These are phyloP conservation scores for Alligator mississippiensis DNA, from an alignment of 2,113 vertebrate species.

Conservation along the genomic window DNA sequence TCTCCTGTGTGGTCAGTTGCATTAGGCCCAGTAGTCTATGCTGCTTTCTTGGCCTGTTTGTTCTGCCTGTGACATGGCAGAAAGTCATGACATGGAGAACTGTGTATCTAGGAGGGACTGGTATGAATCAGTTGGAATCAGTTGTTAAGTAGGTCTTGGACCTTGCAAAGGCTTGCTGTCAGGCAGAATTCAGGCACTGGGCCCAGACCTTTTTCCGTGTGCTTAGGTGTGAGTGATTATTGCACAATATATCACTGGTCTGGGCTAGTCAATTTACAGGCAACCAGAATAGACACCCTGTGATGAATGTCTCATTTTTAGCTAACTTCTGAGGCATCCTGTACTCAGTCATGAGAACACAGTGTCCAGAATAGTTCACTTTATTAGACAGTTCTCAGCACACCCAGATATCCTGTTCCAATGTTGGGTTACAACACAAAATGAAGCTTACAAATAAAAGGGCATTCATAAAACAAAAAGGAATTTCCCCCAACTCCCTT, in stretches of 20 bases:
- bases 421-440: neutral
- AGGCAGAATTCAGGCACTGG: too few relatives aligned
- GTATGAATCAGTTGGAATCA: neutral
- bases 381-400: too few relatives aligned
- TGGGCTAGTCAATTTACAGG: neutral
- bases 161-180: too few relatives aligned
- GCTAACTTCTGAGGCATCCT: too few relatives aligned
- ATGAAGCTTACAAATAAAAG: neutral
- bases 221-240: too few relatives aligned
- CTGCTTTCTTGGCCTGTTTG: fast-evolving
- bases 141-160: neutral
- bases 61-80: neutral
- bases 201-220: too few relatives aligned
- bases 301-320: neutral
- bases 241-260: too few relatives aligned
- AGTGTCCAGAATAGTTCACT: too few relatives aligned
- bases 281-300: neutral
- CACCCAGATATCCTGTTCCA: too few relatives aligned
- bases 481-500: neutral
- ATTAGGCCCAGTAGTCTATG: neutral
- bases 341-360: too few relatives aligned
- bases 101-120: neutral
- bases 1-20: neutral
- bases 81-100: too few relatives aligned
- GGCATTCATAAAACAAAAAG: neutral